These are phyloP conservation scores for Myiozetetes cayanensis DNA, from an alignment of 2,113 vertebrate species.

Conservation along the genomic window DNA sequence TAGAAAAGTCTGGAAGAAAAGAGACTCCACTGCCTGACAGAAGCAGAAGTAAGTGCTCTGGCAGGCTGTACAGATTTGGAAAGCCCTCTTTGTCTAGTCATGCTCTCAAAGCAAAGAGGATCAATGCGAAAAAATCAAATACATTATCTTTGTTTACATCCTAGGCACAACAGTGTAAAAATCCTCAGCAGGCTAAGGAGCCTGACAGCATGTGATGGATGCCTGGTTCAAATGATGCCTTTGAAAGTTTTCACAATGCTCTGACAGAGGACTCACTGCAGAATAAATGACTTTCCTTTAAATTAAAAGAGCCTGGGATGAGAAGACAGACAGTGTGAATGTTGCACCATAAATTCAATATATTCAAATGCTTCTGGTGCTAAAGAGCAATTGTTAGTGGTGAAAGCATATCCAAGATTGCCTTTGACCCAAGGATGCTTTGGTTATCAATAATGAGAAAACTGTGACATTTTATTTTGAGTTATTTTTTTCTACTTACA, in stretches of 20 bases:
- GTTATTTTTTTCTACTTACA: background rate
- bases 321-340: constrained; percentile 66
- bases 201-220: constrained; percentile 58
- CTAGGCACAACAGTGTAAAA: constrained; percentile 64
- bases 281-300: constrained; percentile 77
- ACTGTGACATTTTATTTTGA: background rate
- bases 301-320: constrained; percentile 56
- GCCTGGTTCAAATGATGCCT: constrained; percentile 70
- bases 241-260: constrained; percentile 71
- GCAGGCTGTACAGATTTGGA: constrained; percentile 32
- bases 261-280: constrained; percentile 71
- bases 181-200: constrained; percentile 49
- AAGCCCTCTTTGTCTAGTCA: constrained; percentile 25
- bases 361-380: constrained; percentile 53
- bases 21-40: background rate
- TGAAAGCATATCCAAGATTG: background rate
- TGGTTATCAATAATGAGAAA: constrained; percentile 12
- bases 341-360: constrained; percentile 56
- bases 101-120: constrained; percentile 51
- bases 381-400: constrained; percentile 46
- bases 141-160: constrained; percentile 76
- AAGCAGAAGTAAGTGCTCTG: constrained; percentile 16
- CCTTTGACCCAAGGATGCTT: constrained; percentile 28
- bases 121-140: constrained; percentile 77
- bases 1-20: constrained; percentile 13